Evolutionary conservation across 1,140 invertebrate species (phyloP).

Genomic region (Magallana ariakensis): DNA sequence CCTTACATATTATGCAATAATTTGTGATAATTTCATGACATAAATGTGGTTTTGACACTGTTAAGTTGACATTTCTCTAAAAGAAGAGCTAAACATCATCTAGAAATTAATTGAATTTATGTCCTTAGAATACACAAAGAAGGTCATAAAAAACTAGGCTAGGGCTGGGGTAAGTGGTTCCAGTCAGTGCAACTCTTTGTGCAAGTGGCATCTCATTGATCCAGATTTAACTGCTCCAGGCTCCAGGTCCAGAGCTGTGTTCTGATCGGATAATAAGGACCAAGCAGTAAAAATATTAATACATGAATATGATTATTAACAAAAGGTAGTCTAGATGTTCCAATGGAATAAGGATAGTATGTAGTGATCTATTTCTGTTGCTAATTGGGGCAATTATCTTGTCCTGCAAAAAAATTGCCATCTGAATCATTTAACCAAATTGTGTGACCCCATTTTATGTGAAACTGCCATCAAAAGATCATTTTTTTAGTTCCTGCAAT

Average conservation of each 20-base stretch:
- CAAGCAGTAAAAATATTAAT: not conserved
- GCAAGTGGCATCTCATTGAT: not conserved
- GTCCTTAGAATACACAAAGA: too few species aligned
- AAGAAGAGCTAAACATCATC: too few species aligned
- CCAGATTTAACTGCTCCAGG: not conserved
- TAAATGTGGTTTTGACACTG: too few species aligned
- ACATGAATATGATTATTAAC: not conserved
- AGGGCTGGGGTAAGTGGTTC: too few species aligned
- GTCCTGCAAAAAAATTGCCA: constrained; percentile 7
- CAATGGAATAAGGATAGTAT: not conserved
- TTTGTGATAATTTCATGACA: too few species aligned
- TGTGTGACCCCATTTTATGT: not conserved
- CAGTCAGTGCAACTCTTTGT: not conserved
- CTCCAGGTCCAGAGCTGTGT: not conserved
- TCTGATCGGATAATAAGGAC: not conserved
- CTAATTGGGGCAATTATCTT: not conserved
- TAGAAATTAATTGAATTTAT: too few species aligned
- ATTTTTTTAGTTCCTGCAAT: too few species aligned
- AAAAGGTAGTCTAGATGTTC: not conserved
- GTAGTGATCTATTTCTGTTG: not conserved
- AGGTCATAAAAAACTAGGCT: too few species aligned
- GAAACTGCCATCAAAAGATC: too few species aligned
- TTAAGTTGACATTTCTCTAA: too few species aligned
- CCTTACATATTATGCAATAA: too few species aligned
- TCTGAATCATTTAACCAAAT: constrained; percentile 10